phyloP scores from a whole-genome alignment of 2,797 vertebrate genomes.

The Anguilla obscura region DNA sequence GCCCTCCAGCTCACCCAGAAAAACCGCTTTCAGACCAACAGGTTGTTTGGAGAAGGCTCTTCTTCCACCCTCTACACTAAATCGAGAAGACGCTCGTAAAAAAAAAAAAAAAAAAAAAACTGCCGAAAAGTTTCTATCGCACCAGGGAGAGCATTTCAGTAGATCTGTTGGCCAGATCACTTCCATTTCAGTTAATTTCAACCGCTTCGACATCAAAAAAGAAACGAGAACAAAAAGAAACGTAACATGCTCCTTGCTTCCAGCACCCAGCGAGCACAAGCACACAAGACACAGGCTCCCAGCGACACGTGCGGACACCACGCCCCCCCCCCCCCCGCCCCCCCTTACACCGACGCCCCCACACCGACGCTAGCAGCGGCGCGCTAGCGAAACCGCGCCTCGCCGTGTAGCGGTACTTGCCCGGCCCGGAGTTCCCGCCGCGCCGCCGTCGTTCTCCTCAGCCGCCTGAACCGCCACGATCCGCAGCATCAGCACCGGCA shows the following conservation, averaged over 20 bases:
- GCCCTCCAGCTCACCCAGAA: background rate
- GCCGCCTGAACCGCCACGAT: slow-evolving; percentile 83
- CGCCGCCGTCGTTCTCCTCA: slow-evolving; percentile 60
- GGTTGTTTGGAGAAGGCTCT: background rate
- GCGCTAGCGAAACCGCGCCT: background rate
- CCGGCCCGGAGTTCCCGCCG: slow-evolving; percentile 58
- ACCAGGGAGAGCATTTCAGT: background rate
- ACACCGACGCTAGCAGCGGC: slow-evolving; percentile 21
- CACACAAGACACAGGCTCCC: background rate
- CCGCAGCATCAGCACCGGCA: slow-evolving; percentile 91
- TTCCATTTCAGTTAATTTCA: background rate
- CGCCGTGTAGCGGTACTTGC: slow-evolving; percentile 70
- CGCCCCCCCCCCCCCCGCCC: background rate
- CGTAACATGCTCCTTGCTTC: background rate
- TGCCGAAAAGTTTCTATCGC: background rate
- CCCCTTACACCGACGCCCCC: background rate
- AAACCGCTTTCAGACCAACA: slow-evolving; percentile 8
- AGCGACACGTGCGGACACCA: background rate
- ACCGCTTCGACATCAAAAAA: background rate
- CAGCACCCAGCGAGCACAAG: background rate
- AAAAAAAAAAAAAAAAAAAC: background rate
- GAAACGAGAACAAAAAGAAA: too few relatives aligned
- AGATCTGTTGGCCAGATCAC: background rate
- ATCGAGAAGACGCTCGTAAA: background rate
- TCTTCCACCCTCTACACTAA: background rate